Conservation (phyloP, 2,888 invertebrate species). For the Venusia cambrica region DNA sequence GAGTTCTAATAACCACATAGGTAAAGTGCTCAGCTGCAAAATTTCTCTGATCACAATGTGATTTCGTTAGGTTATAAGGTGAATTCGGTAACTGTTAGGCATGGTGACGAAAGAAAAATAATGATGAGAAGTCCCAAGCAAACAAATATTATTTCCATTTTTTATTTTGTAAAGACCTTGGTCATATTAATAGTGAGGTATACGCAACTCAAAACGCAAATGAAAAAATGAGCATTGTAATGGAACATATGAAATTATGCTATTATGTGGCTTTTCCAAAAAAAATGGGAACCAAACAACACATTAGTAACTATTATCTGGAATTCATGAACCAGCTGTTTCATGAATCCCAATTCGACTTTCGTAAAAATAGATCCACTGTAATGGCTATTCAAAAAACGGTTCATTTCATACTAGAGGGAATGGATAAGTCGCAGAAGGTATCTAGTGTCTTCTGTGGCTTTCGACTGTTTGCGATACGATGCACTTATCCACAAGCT, state of each 20-base stretch:
- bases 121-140: background rate
- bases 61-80: background rate
- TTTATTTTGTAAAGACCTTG: background rate
- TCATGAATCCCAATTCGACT: no score
- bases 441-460: background rate
- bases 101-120: background rate
- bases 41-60: conserved; percentile 6
- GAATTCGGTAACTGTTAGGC: no score
- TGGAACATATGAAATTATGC: conserved; percentile 1
- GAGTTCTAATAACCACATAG: background rate
- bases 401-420: background rate
- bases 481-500: background rate
- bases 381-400: background rate
- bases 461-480: background rate
- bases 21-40: background rate
- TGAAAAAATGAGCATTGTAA: conserved; percentile 4
- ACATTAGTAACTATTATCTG: background rate
- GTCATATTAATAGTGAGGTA: background rate
- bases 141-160: conserved; percentile 3
- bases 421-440: background rate
- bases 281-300: background rate
- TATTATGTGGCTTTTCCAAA: conserved; percentile 3
- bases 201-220: background rate
- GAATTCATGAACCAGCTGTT: background rate
- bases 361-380: background rate